Conservation (phyloP, 1,140 invertebrate genomes). For the Hylyphantes graminicola region DNA sequence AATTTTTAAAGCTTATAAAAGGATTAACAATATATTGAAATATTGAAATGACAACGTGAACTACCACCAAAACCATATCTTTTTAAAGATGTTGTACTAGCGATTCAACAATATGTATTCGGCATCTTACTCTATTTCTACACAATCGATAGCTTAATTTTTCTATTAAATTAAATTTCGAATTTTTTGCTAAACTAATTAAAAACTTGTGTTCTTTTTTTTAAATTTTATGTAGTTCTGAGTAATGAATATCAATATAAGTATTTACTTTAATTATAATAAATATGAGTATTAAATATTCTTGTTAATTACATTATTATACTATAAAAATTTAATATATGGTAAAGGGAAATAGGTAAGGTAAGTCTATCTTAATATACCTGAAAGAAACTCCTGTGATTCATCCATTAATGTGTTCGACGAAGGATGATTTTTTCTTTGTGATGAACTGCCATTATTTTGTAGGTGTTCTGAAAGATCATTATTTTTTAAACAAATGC, state of each 20-base stretch:
- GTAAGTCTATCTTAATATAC: neutral
- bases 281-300: neutral
- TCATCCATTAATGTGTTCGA: constrained; percentile 57
- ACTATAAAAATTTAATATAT: neutral
- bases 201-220: neutral
- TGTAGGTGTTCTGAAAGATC: constrained; percentile 36
- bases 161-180: too few species aligned
- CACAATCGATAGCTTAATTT: too few species aligned
- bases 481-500: neutral
- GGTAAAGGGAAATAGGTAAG: neutral
- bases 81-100: too few species aligned
- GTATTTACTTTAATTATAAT: neutral
- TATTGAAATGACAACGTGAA: too few species aligned
- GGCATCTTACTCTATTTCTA: too few species aligned
- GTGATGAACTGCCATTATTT: constrained; percentile 22
- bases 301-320: neutral
- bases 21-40: too few species aligned
- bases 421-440: constrained; percentile 48
- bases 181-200: neutral
- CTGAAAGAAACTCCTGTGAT: constrained; percentile 51
- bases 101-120: too few species aligned
- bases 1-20: too few species aligned
- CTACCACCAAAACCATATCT: too few species aligned
- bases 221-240: neutral
- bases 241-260: too few species aligned